A percentile compares a stretch with the other conserved stretches of the same genome.
phyloP scores from a whole-genome alignment of 2,113 vertebrate genomes.

The Galemys pyrenaicus region DNA sequence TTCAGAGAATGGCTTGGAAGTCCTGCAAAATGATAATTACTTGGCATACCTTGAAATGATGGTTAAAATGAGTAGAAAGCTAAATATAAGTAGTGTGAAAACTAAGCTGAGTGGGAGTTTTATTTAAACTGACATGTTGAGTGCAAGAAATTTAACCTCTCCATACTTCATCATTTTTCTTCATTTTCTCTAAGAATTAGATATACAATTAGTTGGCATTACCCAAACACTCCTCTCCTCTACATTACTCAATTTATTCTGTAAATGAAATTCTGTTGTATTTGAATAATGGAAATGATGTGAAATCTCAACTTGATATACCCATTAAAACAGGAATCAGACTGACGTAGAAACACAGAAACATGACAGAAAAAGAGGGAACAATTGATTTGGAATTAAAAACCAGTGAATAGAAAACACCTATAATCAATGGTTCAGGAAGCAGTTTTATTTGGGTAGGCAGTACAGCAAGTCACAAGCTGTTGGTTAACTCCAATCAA shows the following conservation, averaged over 20 bases:
- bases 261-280: not conserved
- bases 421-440: not conserved
- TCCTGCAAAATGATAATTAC: conserved; percentile 5
- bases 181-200: not conserved
- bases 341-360: not conserved
- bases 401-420: not conserved
- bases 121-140: not conserved
- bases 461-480: not conserved
- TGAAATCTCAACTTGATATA: not conserved
- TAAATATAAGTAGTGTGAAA: not conserved
- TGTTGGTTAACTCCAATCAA: not conserved
- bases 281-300: not conserved
- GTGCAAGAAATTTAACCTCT: not conserved
- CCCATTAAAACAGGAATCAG: not conserved
- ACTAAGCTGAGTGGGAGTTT: not conserved
- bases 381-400: not conserved
- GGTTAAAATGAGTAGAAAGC: not conserved
- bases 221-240: not conserved
- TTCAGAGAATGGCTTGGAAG: not conserved
- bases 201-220: not conserved
- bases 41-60: not conserved
- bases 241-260: not conserved
- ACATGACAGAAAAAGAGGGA: not conserved
- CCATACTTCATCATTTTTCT: not conserved
- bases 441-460: not conserved